Base-by-base conservation (phyloP, 1,140 invertebrate genomes). In the Brachionus asplanchnoidis region DNA sequence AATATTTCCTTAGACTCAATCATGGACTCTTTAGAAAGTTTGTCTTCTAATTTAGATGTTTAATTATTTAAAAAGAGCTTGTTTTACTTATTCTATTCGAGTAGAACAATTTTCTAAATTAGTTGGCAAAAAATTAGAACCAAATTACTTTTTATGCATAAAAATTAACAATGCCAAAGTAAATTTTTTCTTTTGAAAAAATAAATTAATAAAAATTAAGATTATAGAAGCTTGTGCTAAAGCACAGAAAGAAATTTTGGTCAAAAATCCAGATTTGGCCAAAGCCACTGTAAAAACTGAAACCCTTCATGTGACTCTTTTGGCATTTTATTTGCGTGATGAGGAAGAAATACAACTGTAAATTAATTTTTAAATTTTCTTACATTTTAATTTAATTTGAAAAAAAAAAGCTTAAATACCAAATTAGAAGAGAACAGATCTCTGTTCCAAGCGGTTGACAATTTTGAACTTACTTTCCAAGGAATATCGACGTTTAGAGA, bases 141-240 rank as follows among this genome's bases (percentile, higher is more conserved):
- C 79, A 65, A 82, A 82, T 82, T 82, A 66, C 65, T 82, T 82
- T 82, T 65, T 82, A n/a, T 82, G 79, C 36, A 65, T 82, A 6
- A 60, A 68, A 82, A 28, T 82, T n/a, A 68, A 82, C 20, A 68
- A 82, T 82, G 7, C 26, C 5, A 82, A 82, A 46, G 79, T 82
- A 36, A 8, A 3, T 26, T 28, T 80, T 56, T 82, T 82, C 26
- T 65, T 32, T 65, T 20, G 4, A 26, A 65, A 40, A 65, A 65
- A 42, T 36, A 8, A n/a, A 20, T 80, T 80, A 56, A 68, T 73
- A 2, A n/a, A 11, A 2, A 7, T 3, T 12, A 1, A 82, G 79
- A 82, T 82, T 1, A 60, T 65, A 65, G 36, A 82, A 82, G 53
- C 50, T n/a, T 60, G 36, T 82, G 65, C 11, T n/a, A 26, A 5